Conservation (phyloP, 1,140 invertebrate species). For the Drosophila kepulauana region DNA sequence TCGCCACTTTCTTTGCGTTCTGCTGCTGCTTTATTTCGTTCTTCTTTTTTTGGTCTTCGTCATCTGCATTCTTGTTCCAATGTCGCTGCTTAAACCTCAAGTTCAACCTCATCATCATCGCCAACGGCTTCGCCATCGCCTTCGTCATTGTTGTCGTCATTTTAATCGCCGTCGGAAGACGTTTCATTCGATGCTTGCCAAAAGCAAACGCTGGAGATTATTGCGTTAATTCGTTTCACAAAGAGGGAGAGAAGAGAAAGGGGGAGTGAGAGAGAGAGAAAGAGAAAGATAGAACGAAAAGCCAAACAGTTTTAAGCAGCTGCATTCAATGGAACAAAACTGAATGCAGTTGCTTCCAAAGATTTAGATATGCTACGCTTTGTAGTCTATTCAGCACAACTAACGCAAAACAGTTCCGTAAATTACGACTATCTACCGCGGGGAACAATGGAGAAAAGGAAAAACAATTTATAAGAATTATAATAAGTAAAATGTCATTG, state of each 20-base stretch:
- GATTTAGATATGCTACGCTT: too few species aligned
- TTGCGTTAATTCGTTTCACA: constrained; percentile 56
- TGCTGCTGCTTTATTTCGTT: not conserved
- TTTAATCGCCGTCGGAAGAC: constrained; percentile 6
- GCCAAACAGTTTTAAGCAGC: too few species aligned
- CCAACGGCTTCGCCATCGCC: not conserved
- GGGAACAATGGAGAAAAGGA: too few species aligned
- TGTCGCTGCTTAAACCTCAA: constrained; percentile 2
- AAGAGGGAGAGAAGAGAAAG: constrained; percentile 8
- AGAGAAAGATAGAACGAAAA: not conserved
- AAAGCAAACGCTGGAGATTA: constrained; percentile 58
- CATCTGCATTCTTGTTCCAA: not conserved
- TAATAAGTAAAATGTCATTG: too few species aligned
- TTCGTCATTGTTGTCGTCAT: constrained; percentile 20
- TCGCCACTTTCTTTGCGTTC: not conserved
- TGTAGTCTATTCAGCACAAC: too few species aligned
- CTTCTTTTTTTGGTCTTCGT: not conserved
- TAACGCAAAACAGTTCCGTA: too few species aligned
- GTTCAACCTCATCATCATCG: constrained; percentile 16
- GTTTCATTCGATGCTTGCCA: constrained; percentile 9
- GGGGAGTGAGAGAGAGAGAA: too few species aligned
- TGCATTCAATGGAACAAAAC: too few species aligned
- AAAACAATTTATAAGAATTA: too few species aligned
- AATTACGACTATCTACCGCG: too few species aligned
- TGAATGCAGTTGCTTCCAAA: too few species aligned